Evolutionary conservation across 2,797 vertebrate genomes (phyloP), one percentile per base, ranked within the genome.

Genomic region (Phalanger gymnotis): DNA sequence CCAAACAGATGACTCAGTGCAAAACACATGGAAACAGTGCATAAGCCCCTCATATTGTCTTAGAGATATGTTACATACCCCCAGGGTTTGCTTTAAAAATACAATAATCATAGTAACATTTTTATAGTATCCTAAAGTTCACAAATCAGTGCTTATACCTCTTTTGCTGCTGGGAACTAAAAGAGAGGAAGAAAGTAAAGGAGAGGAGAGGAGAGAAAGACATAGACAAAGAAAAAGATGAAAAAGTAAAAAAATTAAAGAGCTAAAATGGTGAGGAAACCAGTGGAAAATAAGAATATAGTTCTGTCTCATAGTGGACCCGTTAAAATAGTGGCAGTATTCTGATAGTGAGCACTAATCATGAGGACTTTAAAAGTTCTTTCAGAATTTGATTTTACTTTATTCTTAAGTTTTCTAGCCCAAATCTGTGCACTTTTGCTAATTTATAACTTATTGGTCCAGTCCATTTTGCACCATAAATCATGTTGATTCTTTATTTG

Each of bases 401-500:
- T 87, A 87, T 87, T 51, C 40, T 87, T 87, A 87, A 81, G 5
- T 51, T 87, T 51, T 47, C 40, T 9, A 51, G 2, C 40, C 40
- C 40, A 81, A 47, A 11, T 81, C 22, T 87, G 22, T 87, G 3
- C 10, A 51, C 9, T 51, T 87, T 10, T 28, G 73, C 40, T 87
- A 51, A 47, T 81, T 40, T 87, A 87, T 51, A 51, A 87, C 40
- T 51, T 87, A 51, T 4, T 51, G 40, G 25, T 54, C 47, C 55
- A 81, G 51, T 55, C 27, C 73, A 47, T 93, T 94, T 5, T 93
- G 56, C 87, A 94, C 93, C 19, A 92, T 2, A 47, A 73, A 14
- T 28, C 54, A 1, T 90, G 31, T 61, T 97, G 52, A 81, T 22
- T 93, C 47, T 95, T 11, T 55, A 92, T n/a, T 51, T 95, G 13